These are phyloP conservation scores for Ormyrus pomaceus DNA, from an alignment of 2,888 invertebrate genomes.

Conservation along the genomic window DNA sequence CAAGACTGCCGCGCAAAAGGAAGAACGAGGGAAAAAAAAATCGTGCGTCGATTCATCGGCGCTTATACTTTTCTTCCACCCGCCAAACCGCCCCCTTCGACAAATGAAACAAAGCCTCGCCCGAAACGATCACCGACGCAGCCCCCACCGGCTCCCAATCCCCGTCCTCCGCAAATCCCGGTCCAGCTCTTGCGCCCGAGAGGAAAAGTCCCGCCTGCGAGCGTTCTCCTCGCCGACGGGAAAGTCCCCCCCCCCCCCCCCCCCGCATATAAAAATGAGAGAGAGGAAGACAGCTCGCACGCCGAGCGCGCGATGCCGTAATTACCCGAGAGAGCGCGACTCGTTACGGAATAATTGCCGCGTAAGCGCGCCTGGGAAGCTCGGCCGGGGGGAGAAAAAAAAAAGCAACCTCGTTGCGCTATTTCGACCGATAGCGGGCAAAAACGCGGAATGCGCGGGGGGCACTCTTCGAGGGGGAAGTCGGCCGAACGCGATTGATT, in stretches of 20 bases:
- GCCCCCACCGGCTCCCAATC: too few species aligned
- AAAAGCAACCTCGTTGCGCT: conserved; percentile 5
- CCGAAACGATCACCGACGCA: too few species aligned
- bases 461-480: neutral
- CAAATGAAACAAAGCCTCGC: too few species aligned
- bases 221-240: too few species aligned
- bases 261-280: neutral
- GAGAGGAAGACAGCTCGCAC: conserved; percentile 20
- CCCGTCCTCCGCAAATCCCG: too few species aligned
- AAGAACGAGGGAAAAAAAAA: too few species aligned
- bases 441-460: conserved; percentile 6
- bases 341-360: conserved; percentile 42
- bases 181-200: neutral
- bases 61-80: too few species aligned
- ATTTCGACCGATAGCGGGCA: conserved; percentile 1
- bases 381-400: neutral
- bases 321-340: conserved; percentile 26
- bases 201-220: conserved; percentile 24
- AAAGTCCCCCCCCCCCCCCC: too few species aligned
- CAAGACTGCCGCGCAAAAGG: too few species aligned
- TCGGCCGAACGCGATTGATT: neutral
- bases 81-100: too few species aligned
- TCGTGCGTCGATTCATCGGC: too few species aligned
- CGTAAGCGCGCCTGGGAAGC: neutral
- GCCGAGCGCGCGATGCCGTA: conserved; percentile 15